Evolutionary conservation across 2,113 vertebrate genomes (phyloP).

Genomic region (Engraulis encrasicolus): DNA sequence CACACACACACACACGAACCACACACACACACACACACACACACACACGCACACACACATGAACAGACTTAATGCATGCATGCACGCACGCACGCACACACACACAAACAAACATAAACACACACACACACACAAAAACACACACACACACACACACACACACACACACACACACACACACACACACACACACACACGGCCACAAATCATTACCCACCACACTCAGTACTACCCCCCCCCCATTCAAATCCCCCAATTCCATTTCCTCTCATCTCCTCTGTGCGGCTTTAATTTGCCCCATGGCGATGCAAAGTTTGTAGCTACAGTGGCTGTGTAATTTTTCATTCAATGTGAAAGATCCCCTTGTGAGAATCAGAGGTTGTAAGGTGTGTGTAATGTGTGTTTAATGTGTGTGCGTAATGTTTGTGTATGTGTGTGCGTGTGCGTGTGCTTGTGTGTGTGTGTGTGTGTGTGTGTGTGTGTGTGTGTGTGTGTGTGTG

Average conservation of each 20-base stretch:
- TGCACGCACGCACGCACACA: neutral
- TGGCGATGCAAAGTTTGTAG: neutral
- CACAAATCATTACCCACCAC: too few relatives aligned
- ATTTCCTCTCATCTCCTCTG: neutral
- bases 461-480: too few relatives aligned
- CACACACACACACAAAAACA: neutral
- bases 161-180: neutral
- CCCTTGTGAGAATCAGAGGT: too few relatives aligned
- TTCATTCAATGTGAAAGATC: neutral
- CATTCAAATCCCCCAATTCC: neutral
- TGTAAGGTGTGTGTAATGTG: too few relatives aligned
- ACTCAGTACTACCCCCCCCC: too few relatives aligned
- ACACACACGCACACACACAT: neutral
- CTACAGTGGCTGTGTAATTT: neutral
- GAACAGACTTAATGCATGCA: too few relatives aligned
- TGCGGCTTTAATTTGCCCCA: neutral
- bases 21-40: neutral
- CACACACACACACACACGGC: conserved; percentile 4
- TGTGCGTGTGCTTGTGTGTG: too few relatives aligned
- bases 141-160: neutral
- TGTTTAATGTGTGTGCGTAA: too few relatives aligned
- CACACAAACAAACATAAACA: neutral
- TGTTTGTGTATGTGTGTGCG: too few relatives aligned
- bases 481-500: too few relatives aligned
- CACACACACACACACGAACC: neutral